Conservation (phyloP, 2,888 invertebrate genomes). For the Crepidodera aurea region DNA sequence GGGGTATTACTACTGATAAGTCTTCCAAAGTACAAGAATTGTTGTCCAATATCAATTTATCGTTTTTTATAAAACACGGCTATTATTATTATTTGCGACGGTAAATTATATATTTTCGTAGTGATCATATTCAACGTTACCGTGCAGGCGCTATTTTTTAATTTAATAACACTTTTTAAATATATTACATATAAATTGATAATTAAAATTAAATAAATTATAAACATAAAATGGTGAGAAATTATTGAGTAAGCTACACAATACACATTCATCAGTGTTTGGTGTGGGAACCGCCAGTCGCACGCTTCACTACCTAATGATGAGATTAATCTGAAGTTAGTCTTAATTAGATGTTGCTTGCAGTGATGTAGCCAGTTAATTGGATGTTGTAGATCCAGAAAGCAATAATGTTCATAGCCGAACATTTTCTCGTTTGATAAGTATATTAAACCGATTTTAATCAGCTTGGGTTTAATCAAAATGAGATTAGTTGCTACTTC, state of each 20-base stretch:
- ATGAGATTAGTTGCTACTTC: not conserved
- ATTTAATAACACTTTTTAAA: no score
- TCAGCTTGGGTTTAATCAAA: not conserved
- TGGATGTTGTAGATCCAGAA: conserved; percentile 17
- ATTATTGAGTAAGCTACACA: conserved; percentile 5
- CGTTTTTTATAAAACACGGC: no score
- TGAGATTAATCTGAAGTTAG: conserved; percentile 17
- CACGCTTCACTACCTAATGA: conserved; percentile 15
- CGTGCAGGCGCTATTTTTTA: no score
- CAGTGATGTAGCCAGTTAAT: conserved; percentile 11
- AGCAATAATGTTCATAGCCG: conserved; percentile 12
- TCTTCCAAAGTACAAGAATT: no score
- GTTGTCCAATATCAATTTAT: no score
- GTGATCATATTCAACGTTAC: no score
- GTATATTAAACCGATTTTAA: conserved; percentile 1
- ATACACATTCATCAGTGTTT: not conserved
- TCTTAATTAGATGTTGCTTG: conserved; percentile 23
- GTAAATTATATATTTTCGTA: no score
- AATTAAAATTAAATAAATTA: no score
- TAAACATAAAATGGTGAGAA: not conserved
- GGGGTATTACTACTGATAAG: no score
- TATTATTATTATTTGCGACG: no score
- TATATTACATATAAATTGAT: no score
- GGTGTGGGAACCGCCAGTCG: conserved; percentile 9
- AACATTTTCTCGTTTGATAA: conserved; percentile 12